Conservation (phyloP, 2,888 invertebrate genomes). For the Alsophila aescularia region DNA sequence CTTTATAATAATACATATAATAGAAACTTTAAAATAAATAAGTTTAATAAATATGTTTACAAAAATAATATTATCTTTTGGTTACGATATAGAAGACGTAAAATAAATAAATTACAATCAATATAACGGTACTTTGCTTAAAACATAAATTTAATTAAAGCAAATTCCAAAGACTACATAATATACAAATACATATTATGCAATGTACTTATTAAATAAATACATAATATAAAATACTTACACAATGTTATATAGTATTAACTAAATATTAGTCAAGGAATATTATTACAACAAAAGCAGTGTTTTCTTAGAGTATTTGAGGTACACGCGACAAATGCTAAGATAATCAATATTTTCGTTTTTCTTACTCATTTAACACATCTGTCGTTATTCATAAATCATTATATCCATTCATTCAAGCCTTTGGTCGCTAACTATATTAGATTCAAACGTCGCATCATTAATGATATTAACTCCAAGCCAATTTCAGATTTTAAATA, state of each 20-base stretch:
- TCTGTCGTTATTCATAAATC: conserved; percentile 35
- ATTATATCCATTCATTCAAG: conserved; percentile 37
- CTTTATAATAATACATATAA: not conserved
- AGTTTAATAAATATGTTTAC: conserved; percentile 1
- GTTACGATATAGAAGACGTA: not conserved
- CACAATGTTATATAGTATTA: conserved; percentile 46
- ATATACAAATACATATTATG: conserved; percentile 34
- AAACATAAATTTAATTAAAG: conserved; percentile 63
- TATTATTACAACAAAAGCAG: conserved; percentile 13
- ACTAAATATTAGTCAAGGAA: conserved; percentile 29
- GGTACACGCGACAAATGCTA: conserved; percentile 60
- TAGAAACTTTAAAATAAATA: conserved; percentile 27
- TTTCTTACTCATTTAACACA: conserved; percentile 40
- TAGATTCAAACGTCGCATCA: conserved; percentile 28
- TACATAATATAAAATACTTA: conserved; percentile 40
- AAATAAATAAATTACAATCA: conserved; percentile 27
- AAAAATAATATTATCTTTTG: not conserved
- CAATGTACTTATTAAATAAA: not conserved
- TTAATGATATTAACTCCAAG: not conserved
- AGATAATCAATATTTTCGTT: conserved; percentile 32
- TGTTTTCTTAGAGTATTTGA: conserved; percentile 55
- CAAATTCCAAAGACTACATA: conserved; percentile 72
- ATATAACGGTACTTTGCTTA: conserved; percentile 26
- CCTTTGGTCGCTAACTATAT: conserved; percentile 38
- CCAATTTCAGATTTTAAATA: not conserved